Evolutionary conservation across 2,797 vertebrate genomes (phyloP).

Genomic region (Gobionotothen gibberifrons): DNA sequence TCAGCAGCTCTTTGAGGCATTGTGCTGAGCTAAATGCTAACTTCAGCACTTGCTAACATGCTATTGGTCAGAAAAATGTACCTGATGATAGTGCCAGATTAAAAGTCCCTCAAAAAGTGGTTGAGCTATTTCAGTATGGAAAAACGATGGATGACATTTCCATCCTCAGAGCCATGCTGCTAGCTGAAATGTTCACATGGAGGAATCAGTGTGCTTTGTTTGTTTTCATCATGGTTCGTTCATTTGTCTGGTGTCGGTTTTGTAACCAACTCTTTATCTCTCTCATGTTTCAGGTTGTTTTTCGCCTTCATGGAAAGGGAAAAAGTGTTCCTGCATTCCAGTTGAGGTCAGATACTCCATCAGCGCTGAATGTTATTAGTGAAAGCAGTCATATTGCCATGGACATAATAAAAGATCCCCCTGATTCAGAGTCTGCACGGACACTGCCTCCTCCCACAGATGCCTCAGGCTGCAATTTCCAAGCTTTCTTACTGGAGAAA

Average conservation of each 20-base stretch:
- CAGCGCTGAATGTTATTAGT: background rate
- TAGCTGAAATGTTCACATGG: background rate
- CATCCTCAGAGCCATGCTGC: background rate
- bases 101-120: background rate
- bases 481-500: slow-evolving; percentile 43
- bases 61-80: background rate
- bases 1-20: background rate
- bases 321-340: slow-evolving; percentile 17
- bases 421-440: slow-evolving; percentile 24
- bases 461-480: slow-evolving; percentile 26
- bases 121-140: background rate
- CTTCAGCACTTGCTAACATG: background rate
- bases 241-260: slow-evolving; percentile 21
- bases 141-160: background rate
- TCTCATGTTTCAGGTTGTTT: slow-evolving; percentile 46
- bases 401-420: slow-evolving; percentile 18
- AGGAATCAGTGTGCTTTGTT: background rate
- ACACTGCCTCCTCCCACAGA: slow-evolving; percentile 29
- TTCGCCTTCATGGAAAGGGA: slow-evolving; percentile 7
- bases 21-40: background rate
- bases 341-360: background rate
- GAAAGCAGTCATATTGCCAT: slow-evolving; percentile 14
- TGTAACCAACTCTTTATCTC: slow-evolving; percentile 17
- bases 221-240: slow-evolving; percentile 15
- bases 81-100: background rate